phyloP scores from a whole-genome alignment of 2,888 invertebrate genomes.

The Lathronympha strigana region DNA sequence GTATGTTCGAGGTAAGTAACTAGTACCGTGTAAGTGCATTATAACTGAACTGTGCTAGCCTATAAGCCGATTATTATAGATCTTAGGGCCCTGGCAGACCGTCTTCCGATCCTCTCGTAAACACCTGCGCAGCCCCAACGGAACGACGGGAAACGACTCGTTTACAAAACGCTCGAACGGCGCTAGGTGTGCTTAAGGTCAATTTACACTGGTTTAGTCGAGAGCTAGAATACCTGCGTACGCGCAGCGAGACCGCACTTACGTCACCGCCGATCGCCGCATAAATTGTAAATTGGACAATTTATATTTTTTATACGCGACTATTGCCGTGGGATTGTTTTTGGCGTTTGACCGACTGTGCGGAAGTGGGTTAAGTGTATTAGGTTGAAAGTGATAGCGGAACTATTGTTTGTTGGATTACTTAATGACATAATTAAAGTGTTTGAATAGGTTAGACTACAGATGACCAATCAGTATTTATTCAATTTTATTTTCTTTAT shows the following conservation, averaged over 20 bases:
- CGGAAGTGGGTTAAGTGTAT: constrained; percentile 37
- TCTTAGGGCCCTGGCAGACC: too few relatives aligned
- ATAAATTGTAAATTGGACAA: constrained; percentile 54
- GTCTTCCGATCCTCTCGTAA: too few relatives aligned
- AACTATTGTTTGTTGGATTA: background rate
- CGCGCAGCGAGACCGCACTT: constrained; percentile 44
- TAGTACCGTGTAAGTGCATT: too few relatives aligned
- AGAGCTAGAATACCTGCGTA: background rate
- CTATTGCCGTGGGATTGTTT: constrained; percentile 59
- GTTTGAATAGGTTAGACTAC: too few relatives aligned
- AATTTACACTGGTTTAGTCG: background rate
- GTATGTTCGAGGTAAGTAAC: too few relatives aligned
- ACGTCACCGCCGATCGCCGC: constrained; percentile 57
- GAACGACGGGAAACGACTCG: too few relatives aligned
- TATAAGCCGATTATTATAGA: too few relatives aligned
- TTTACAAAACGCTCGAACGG: too few relatives aligned
- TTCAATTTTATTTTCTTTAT: too few relatives aligned
- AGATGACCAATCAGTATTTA: too few relatives aligned
- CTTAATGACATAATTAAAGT: background rate
- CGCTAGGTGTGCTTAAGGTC: background rate
- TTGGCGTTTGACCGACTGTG: constrained; percentile 44
- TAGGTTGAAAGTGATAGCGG: constrained; percentile 21
- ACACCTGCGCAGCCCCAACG: too few relatives aligned
- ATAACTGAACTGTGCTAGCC: too few relatives aligned
- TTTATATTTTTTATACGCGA: constrained; percentile 60